phyloP scores from a whole-genome alignment of 2,888 invertebrate species.

The Pollenia amentaria region DNA sequence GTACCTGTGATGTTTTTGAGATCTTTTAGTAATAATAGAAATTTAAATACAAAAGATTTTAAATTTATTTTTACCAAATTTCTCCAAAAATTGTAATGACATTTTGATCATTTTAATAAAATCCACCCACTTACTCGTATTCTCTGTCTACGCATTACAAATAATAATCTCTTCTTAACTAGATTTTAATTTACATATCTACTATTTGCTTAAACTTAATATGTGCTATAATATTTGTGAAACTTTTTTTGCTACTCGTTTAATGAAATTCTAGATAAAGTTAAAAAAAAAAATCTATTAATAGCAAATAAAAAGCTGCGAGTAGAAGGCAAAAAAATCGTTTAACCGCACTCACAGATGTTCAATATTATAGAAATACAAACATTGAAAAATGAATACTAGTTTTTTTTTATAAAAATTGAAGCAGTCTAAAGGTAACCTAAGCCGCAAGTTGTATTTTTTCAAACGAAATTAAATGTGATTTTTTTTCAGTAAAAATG shows the following conservation, averaged over 20 bases:
- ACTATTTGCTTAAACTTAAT: constrained; percentile 1
- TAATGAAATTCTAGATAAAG: constrained; percentile 45
- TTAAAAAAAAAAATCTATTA: constrained; percentile 42
- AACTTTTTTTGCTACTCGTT: constrained; percentile 12
- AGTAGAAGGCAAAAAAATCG: constrained; percentile 5
- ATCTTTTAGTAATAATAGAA: no score
- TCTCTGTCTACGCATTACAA: neutral
- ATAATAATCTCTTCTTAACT: neutral
- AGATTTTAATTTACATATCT: neutral
- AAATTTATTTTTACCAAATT: no score
- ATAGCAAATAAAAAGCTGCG: constrained; percentile 14
- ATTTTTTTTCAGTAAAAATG: no score
- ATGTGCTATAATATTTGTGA: neutral
- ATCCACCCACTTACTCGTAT: constrained; percentile 18
- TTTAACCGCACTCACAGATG: constrained; percentile 46
- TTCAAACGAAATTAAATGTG: neutral
- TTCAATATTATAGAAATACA: constrained; percentile 6
- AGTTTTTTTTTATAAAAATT: constrained; percentile 17
- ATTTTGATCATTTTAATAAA: neutral
- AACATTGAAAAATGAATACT: constrained; percentile 43
- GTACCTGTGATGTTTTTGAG: no score
- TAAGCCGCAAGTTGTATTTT: neutral
- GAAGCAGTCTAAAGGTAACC: constrained; percentile 12
- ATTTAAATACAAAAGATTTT: no score
- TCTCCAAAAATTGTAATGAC: no score